A percentile compares a stretch with the other conserved stretches of the same genome.
Evolutionary conservation across 2,797 vertebrate species (phyloP).

Genomic region (Columba guinea): DNA sequence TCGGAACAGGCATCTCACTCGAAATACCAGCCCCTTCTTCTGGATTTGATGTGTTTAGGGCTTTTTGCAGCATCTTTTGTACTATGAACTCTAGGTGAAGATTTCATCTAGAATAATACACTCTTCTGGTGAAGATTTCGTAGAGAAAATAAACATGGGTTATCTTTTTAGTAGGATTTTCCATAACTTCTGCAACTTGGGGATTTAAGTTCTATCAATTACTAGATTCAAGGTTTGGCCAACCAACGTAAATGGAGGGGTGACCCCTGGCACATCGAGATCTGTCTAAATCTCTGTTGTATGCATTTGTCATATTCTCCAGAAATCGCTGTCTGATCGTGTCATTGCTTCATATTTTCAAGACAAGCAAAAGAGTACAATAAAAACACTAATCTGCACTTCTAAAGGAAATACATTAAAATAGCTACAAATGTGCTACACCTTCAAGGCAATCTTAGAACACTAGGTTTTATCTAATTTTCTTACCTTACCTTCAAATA

Average conservation of each 20-base stretch:
- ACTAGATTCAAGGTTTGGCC: not conserved
- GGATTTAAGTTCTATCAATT: not conserved
- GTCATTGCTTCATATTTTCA: not conserved
- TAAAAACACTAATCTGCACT: not conserved
- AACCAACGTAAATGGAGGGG: not conserved
- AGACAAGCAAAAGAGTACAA: not conserved
- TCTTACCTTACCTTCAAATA: not conserved
- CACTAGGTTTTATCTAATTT: not conserved
- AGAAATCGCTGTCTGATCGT: not conserved
- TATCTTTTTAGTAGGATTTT: not conserved
- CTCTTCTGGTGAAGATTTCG: not conserved
- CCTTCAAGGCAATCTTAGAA: not conserved
- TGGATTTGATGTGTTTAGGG: not conserved
- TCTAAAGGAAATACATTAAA: not conserved
- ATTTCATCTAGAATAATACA: not conserved
- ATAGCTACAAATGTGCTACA: not conserved
- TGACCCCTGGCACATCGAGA: not conserved
- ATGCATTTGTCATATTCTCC: not conserved
- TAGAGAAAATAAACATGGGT: not conserved
- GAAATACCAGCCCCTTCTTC: not conserved
- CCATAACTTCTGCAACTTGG: rapidly evolving
- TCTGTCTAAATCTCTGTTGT: not conserved
- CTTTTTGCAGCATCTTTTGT: not conserved
- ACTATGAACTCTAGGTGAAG: not conserved
- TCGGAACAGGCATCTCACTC: not conserved